A percentile compares a stretch with the other conserved stretches of the same genome.
Evolutionary conservation across 2,888 invertebrate species (phyloP).

Genomic region (Pyrochroa serraticornis): DNA sequence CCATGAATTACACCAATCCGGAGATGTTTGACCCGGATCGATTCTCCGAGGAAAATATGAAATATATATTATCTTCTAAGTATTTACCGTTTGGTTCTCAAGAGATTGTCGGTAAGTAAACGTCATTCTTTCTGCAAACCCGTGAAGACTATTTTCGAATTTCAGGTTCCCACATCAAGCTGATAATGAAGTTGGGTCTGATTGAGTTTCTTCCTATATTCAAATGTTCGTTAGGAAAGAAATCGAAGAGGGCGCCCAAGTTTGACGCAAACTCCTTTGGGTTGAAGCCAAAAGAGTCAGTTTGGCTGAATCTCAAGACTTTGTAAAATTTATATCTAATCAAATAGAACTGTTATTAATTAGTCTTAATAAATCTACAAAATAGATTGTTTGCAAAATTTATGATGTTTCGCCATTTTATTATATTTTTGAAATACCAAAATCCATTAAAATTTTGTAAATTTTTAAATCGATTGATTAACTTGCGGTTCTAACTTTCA

Average conservation of each 20-base stretch:
- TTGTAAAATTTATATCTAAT: background rate
- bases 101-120: background rate
- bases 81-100: constrained; percentile 37
- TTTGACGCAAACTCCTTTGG: background rate
- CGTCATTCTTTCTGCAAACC: background rate
- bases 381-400: no score
- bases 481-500: no score
- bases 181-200: background rate
- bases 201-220: background rate
- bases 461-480: no score
- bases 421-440: no score
- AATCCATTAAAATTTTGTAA: no score
- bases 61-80: constrained; percentile 21
- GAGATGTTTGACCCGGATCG: constrained; percentile 41
- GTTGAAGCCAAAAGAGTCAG: background rate
- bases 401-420: no score
- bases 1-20: constrained; percentile 37
- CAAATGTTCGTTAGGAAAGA: background rate
- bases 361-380: no score
- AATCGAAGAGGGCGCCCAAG: background rate
- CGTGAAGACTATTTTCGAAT: background rate
- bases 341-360: no score
- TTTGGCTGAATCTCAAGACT: background rate
- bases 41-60: constrained; percentile 35
- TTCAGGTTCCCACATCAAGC: background rate